Evolutionary conservation across 2,797 vertebrate species (phyloP).

Genomic region (Knipowitschia caucasica): DNA sequence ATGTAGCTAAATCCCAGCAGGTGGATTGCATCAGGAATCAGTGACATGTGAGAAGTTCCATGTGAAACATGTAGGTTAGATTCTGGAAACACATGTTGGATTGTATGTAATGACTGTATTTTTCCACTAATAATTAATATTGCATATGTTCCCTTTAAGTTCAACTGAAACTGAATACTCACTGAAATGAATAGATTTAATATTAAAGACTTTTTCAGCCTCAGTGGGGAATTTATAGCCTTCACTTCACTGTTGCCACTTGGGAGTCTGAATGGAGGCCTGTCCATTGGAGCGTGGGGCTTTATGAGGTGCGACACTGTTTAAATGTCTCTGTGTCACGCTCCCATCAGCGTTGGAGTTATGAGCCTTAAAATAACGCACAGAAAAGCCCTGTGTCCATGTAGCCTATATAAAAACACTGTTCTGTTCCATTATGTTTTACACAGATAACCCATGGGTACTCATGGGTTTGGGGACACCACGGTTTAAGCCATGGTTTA

Average conservation of each 20-base stretch:
- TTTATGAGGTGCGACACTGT: constrained; percentile 60
- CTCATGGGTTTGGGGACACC: constrained; percentile 39
- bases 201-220: constrained; percentile 41
- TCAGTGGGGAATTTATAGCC: constrained; percentile 37
- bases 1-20: no score
- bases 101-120: no score
- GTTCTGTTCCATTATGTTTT: constrained; percentile 69
- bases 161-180: no score
- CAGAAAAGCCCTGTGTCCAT: constrained; percentile 28
- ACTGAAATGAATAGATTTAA: constrained; percentile 42
- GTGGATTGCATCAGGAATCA: no score
- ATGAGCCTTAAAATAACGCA: constrained; percentile 66
- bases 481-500: constrained; percentile 45
- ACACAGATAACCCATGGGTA: constrained; percentile 36
- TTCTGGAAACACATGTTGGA: no score
- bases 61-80: no score
- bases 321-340: constrained; percentile 53
- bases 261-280: constrained; percentile 26
- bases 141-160: no score
- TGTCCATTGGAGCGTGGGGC: constrained; percentile 24
- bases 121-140: no score
- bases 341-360: constrained; percentile 37
- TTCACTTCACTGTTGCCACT: constrained; percentile 22
- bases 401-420: constrained; percentile 59
- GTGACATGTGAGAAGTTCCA: no score